Base-by-base conservation (phyloP, 2,888 invertebrate genomes). In the Liodrosophila aerea region DNA sequence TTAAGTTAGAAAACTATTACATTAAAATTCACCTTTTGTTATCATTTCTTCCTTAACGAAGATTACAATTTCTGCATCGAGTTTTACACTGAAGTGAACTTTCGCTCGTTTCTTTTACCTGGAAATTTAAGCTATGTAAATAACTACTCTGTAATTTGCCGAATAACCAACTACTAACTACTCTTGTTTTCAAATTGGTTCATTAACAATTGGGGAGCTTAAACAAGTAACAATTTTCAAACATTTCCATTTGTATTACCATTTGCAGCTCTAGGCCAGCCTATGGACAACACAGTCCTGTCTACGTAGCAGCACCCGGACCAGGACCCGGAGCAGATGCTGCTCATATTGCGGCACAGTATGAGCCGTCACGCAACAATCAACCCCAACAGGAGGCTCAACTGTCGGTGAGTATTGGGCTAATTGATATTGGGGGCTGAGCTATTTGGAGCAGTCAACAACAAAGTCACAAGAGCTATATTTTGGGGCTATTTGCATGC, bases 321-420 rank as follows among this genome's bases (percentile, higher is more conserved):
- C 64, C 62, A 15, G 34, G 34, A 2, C 30, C 33, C 39, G 68
- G 49, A 13, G 58, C 66, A 1, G 60, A 71, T 43, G 71, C 76
- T 22, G 85, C 81, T 53, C 88, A 89, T 68, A 89, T 89, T 57
- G 89, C 87, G 4, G 87, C 89, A 7, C 90, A 90, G 73, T 89
- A 89, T 57, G 88, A 89, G 43, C 87, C 89, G 1, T 68, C 76
- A 9, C 83, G 85, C 30, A 83, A 78, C 72, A 87, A 82, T 51
- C 50, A 34, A 12, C 73, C 60, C 1, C 58, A 29, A 12, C 41
- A 40, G 18, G 49, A 54, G n/a, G 67, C 74, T 49, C 76, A 72
- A 44, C 70, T 86, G 44, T 76, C 87, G 73, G 87, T 85, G 22
- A 33, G 81, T 75, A 57, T n/a, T 18, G 12, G 12, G n/a, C 7